Conservation (phyloP, 2,888 invertebrate species). For the Caenorhabditis sp. region DNA sequence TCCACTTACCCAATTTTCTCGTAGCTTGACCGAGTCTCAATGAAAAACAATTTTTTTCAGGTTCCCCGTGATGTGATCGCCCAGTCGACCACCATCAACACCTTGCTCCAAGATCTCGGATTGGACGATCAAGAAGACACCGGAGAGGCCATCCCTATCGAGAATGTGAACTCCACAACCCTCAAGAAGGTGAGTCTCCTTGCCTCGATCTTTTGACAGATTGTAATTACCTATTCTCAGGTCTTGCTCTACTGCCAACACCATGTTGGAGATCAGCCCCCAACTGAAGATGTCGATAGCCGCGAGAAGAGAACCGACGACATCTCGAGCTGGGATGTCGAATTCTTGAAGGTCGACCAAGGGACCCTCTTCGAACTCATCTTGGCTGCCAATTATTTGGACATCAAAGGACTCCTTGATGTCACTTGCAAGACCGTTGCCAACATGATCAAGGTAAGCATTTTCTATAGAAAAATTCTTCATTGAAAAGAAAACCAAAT, state of each 20-base stretch:
- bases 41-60: slow-evolving; percentile 84
- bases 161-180: slow-evolving; percentile 96
- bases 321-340: slow-evolving; percentile 98
- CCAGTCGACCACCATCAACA: slow-evolving; percentile 96
- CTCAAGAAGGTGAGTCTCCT: slow-evolving; percentile 86
- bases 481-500: no score
- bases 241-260: no score
- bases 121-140: slow-evolving; percentile 76
- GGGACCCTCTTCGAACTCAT: slow-evolving; percentile 94
- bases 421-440: slow-evolving; percentile 88
- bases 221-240: no score
- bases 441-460: slow-evolving; percentile 75
- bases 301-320: slow-evolving; percentile 97
- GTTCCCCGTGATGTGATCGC: slow-evolving; percentile 96
- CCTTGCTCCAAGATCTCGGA: slow-evolving; percentile 79
- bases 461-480: neutral
- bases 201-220: no score
- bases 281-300: slow-evolving; percentile 91
- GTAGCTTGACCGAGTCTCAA: no score
- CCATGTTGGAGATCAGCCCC: slow-evolving; percentile 82
- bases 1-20: no score
- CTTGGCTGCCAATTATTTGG: slow-evolving; percentile 73
- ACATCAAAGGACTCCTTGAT: slow-evolving; percentile 79
- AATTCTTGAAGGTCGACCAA: slow-evolving; percentile 97
- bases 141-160: slow-evolving; percentile 88